Conservation (phyloP, 2,888 invertebrate species). For the Polyploca ridens region DNA sequence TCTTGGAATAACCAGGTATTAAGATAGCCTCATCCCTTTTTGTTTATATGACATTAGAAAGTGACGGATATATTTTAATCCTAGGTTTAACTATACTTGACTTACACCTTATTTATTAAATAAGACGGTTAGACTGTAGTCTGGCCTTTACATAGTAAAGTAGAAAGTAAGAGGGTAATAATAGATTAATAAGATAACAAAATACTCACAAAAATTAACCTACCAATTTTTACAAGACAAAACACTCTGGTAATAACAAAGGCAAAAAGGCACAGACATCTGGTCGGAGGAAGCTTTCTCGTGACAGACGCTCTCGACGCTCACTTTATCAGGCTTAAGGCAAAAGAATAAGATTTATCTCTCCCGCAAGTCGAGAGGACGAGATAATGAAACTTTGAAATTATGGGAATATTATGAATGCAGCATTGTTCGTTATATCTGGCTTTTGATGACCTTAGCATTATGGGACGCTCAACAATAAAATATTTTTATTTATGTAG, state of each 20-base stretch:
- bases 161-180: background rate
- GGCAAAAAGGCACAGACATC: slow-evolving; percentile 1
- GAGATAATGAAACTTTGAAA: slow-evolving; percentile 17
- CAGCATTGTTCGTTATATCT: slow-evolving; percentile 4
- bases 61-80: no score
- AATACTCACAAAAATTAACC: background rate
- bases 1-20: no score
- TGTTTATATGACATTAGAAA: no score
- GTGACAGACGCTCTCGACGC: slow-evolving; percentile 1
- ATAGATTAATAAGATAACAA: background rate
- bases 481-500: background rate
- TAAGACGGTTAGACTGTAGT: no score
- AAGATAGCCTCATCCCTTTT: no score
- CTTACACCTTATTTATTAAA: no score
- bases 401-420: slow-evolving; percentile 16
- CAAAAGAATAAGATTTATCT: slow-evolving; percentile 13
- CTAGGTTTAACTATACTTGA: no score
- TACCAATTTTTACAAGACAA: slow-evolving; percentile 1
- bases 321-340: slow-evolving; percentile 11
- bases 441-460: background rate
- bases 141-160: background rate
- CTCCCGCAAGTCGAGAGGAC: slow-evolving; percentile 6
- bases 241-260: slow-evolving; percentile 3
- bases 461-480: background rate
- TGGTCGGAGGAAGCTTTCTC: slow-evolving; percentile 1